These are phyloP conservation scores for Grapholita molesta DNA, from an alignment of 1,140 invertebrate genomes.

Conservation along the genomic window DNA sequence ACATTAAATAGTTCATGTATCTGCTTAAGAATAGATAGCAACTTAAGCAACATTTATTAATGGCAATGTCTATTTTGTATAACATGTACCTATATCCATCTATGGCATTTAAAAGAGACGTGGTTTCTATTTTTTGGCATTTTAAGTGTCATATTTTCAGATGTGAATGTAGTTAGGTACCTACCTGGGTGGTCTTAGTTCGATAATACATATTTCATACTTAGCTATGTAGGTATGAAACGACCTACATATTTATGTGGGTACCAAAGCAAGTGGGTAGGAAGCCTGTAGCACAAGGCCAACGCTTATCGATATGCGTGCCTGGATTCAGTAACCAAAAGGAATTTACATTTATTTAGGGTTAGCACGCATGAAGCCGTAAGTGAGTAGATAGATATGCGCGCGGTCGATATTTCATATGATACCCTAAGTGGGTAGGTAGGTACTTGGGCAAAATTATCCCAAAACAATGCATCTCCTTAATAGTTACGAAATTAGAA, in stretches of 20 bases:
- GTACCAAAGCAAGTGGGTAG: not conserved
- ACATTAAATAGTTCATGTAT: too few relatives aligned
- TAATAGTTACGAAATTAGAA: not conserved
- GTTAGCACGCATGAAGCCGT: constrained; percentile 16
- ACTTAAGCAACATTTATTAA: too few relatives aligned
- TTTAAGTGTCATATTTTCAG: too few relatives aligned
- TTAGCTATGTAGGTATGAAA: not conserved
- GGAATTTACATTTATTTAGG: constrained; percentile 35
- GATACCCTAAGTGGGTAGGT: not conserved
- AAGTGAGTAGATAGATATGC: not conserved
- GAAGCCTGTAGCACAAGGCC: not conserved
- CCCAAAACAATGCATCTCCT: not conserved
- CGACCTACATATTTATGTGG: not conserved
- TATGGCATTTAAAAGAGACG: too few relatives aligned
- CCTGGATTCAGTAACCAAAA: constrained; percentile 29
- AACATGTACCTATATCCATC: too few relatives aligned
- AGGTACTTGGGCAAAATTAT: not conserved
- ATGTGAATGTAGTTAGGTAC: too few relatives aligned
- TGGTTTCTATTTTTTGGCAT: too few relatives aligned
- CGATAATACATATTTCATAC: too few relatives aligned
- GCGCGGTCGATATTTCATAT: not conserved
- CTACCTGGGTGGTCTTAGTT: too few relatives aligned
- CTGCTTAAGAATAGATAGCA: too few relatives aligned
- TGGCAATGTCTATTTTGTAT: too few relatives aligned
- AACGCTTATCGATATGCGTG: constrained; percentile 30